Evolutionary conservation across 2,113 vertebrate genomes (phyloP).

Genomic region (Scolopax mira): DNA sequence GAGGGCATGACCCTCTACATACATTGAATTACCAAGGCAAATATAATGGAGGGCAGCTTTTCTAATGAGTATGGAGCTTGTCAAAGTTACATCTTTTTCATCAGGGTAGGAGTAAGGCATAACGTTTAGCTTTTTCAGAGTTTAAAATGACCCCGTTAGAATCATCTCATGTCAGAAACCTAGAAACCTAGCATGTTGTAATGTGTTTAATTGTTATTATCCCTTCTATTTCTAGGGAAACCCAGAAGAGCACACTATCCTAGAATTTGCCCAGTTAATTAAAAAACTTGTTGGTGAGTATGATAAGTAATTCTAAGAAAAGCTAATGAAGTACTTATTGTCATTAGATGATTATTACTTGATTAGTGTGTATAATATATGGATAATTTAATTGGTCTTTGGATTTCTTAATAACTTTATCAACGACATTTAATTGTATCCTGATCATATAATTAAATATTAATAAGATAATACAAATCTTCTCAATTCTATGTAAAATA

Average conservation of each 20-base stretch:
- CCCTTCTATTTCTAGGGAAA: slow-evolving; percentile 84
- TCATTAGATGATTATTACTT: neutral
- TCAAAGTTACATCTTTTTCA: neutral
- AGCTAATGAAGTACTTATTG: neutral
- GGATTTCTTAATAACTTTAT: slow-evolving; percentile 9
- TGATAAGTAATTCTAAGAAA: neutral
- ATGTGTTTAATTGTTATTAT: neutral
- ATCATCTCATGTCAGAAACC: neutral
- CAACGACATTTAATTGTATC: neutral
- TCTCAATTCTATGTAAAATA: neutral
- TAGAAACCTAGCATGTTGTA: neutral
- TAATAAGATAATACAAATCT: neutral
- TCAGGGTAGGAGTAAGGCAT: neutral
- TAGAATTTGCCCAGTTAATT: slow-evolving; percentile 97
- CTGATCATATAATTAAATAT: slow-evolving; percentile 9
- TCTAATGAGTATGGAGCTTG: neutral
- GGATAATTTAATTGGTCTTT: slow-evolving; percentile 26
- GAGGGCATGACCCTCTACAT: accelerated
- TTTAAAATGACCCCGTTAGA: neutral
- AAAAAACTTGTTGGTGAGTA: slow-evolving; percentile 96
- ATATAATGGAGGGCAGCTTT: neutral
- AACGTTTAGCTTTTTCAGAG: neutral
- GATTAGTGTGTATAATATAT: neutral
- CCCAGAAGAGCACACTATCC: slow-evolving; percentile 95
- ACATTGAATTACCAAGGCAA: neutral